These are phyloP conservation scores for Hydrozoanthus gracilis DNA, from an alignment of 92 coral and sea anemone species.

Conservation along the genomic window DNA sequence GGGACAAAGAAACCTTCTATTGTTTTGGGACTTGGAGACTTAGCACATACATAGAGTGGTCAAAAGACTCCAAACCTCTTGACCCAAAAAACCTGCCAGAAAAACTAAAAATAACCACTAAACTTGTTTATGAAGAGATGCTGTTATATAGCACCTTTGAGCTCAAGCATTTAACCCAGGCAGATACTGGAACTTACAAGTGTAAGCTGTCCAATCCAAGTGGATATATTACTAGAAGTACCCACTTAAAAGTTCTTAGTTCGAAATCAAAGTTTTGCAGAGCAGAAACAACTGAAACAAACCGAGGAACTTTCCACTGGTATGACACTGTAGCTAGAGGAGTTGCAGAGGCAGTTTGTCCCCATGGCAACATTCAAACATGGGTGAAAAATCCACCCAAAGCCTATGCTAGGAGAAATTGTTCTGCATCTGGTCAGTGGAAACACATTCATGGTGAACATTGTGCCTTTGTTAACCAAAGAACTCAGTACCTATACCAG, in stretches of 20 bases:
- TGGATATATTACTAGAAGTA: slow-evolving; percentile 49
- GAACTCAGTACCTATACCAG: slow-evolving; percentile 68
- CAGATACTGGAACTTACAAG: slow-evolving; percentile 73
- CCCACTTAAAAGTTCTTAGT: slow-evolving; percentile 64
- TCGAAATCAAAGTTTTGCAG: slow-evolving; percentile 62
- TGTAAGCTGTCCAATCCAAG: slow-evolving; percentile 68
- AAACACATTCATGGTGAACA: slow-evolving; percentile 58
- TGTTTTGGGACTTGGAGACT: slow-evolving; percentile 81
- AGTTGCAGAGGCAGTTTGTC: slow-evolving; percentile 70
- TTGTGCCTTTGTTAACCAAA: slow-evolving; percentile 71
- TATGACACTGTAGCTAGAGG: slow-evolving; percentile 75
- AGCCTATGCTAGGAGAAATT: slow-evolving; percentile 67
- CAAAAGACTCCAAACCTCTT: slow-evolving; percentile 61
- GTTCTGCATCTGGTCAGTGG: slow-evolving; percentile 73
- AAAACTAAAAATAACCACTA: slow-evolving; percentile 40
- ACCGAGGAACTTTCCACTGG: slow-evolving; percentile 85
- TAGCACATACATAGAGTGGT: slow-evolving; percentile 69
- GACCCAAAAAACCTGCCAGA: slow-evolving; percentile 20
- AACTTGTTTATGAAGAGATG: slow-evolving; percentile 30
- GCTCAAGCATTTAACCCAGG: slow-evolving; percentile 44
- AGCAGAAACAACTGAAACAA: slow-evolving; percentile 67
- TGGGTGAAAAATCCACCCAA: slow-evolving; percentile 41
- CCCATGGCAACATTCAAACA: slow-evolving; percentile 59
- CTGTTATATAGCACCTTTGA: slow-evolving; percentile 46
- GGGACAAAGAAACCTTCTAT: slow-evolving; percentile 65